These are phyloP conservation scores for Harpagoxenus sublaevis DNA, from an alignment of 2,888 invertebrate genomes.

Conservation along the genomic window DNA sequence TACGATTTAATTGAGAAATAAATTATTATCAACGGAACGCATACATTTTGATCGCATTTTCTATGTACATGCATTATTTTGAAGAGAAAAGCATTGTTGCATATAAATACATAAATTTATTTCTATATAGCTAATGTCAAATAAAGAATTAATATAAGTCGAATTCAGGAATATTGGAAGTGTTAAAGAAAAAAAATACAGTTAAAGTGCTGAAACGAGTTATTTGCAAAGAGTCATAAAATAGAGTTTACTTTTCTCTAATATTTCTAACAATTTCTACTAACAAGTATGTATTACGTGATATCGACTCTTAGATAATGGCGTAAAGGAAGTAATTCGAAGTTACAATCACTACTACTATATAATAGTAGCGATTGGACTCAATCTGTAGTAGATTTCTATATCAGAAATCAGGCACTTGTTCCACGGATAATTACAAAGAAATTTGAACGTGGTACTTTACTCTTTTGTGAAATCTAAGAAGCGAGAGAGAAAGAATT, in stretches of 20 bases:
- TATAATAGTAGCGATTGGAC: neutral
- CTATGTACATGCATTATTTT: neutral
- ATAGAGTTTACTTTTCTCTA: neutral
- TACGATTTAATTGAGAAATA: constrained; percentile 18
- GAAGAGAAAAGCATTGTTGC: constrained; percentile 16
- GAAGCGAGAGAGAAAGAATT: neutral
- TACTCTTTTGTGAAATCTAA: constrained; percentile 5
- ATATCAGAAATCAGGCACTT: constrained; percentile 7
- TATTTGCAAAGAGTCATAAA: neutral
- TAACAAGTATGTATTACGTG: neutral
- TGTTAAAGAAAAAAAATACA: neutral
- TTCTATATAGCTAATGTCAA: neutral
- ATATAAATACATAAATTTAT: constrained; percentile 12
- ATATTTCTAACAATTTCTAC: neutral
- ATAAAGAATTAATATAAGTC: constrained; percentile 7
- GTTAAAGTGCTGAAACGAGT: neutral
- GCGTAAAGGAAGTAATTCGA: neutral
- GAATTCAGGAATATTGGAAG: neutral
- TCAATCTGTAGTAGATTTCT: neutral
- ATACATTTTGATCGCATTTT: neutral
- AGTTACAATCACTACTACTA: neutral
- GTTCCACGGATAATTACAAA: constrained; percentile 1
- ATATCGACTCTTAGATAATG: neutral
- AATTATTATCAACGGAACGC: constrained; percentile 5
- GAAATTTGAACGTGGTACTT: constrained; percentile 15